phyloP scores from a whole-genome alignment of 2,797 vertebrate genomes.

The Enteromius mattozi region DNA sequence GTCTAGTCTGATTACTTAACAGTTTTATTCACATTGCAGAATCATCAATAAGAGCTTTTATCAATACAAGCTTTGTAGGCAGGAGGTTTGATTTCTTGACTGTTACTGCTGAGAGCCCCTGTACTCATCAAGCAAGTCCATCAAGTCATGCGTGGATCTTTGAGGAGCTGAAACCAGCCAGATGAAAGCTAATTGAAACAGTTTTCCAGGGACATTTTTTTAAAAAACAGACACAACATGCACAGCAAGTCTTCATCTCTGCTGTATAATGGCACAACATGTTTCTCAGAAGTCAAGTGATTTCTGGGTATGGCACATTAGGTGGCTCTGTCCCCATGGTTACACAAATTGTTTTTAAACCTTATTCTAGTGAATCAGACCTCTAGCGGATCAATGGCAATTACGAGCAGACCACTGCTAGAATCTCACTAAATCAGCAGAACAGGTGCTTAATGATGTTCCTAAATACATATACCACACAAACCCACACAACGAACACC shows the following conservation, averaged over 20 bases:
- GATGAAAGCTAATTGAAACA: constrained; percentile 15
- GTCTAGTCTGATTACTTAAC: not conserved
- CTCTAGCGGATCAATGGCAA: constrained; percentile 17
- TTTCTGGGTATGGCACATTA: constrained; percentile 44
- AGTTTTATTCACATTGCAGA: constrained; percentile 30
- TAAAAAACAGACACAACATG: constrained; percentile 1
- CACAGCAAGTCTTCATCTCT: constrained; percentile 5
- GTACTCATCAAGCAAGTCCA: constrained; percentile 45
- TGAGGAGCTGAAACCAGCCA: not conserved
- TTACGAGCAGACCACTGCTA: constrained; percentile 26
- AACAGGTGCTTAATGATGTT: constrained; percentile 1
- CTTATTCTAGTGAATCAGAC: constrained; percentile 10
- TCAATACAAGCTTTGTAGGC: not conserved
- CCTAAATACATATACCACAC: not conserved
- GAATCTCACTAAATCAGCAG: constrained; percentile 34
- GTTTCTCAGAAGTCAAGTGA: constrained; percentile 34
- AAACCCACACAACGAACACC: constrained; percentile 18
- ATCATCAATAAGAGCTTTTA: constrained; percentile 5
- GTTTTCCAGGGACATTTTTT: constrained; percentile 9
- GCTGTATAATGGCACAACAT: constrained; percentile 43
- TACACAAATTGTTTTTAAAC: constrained; percentile 34
- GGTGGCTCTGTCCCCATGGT: constrained; percentile 39
- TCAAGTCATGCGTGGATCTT: constrained; percentile 24
- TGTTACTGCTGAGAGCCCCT: not conserved
- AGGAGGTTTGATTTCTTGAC: not conserved